phyloP scores from a whole-genome alignment of 2,888 invertebrate genomes.

The Drosophila picticornis region DNA sequence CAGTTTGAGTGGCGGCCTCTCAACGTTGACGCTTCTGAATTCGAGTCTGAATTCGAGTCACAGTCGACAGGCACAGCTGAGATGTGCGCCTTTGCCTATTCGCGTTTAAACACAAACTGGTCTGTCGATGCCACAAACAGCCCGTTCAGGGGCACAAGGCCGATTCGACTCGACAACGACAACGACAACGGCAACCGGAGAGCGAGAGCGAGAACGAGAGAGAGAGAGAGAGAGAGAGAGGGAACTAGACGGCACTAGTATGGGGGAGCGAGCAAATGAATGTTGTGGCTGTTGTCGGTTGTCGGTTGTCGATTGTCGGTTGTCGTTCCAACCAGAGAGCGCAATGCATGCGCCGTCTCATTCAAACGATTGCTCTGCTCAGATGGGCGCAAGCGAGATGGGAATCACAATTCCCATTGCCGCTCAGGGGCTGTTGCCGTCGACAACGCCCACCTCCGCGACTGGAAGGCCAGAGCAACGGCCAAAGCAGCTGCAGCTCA shows the following conservation, averaged over 20 bases:
- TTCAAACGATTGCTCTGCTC: background rate
- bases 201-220: constrained; percentile 26
- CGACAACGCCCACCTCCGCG: constrained; percentile 73
- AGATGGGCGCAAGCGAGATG: constrained; percentile 37
- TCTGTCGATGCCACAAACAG: constrained; percentile 60
- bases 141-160: constrained; percentile 49
- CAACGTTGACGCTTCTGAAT: constrained; percentile 26
- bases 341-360: constrained; percentile 37
- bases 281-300: constrained; percentile 1
- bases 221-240: constrained; percentile 31
- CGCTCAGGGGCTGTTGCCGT: constrained; percentile 51
- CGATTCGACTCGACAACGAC: constrained; percentile 11
- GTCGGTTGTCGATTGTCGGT: constrained; percentile 6
- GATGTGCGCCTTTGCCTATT: constrained; percentile 84
- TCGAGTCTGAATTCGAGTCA: constrained; percentile 32
- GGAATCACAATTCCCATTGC: constrained; percentile 15
- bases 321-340: constrained; percentile 64
- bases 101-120: constrained; percentile 85
- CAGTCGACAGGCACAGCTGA: constrained; percentile 49
- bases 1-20: constrained; percentile 14
- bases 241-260: constrained; percentile 21
- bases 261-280: constrained; percentile 31
- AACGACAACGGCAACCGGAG: constrained; percentile 5
- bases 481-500: constrained; percentile 38
- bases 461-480: constrained; percentile 56